A percentile compares a stretch with the other conserved stretches of the same genome.
phyloP scores from a whole-genome alignment of 23 tunicate species.

The Halocynthia aurantium region DNA sequence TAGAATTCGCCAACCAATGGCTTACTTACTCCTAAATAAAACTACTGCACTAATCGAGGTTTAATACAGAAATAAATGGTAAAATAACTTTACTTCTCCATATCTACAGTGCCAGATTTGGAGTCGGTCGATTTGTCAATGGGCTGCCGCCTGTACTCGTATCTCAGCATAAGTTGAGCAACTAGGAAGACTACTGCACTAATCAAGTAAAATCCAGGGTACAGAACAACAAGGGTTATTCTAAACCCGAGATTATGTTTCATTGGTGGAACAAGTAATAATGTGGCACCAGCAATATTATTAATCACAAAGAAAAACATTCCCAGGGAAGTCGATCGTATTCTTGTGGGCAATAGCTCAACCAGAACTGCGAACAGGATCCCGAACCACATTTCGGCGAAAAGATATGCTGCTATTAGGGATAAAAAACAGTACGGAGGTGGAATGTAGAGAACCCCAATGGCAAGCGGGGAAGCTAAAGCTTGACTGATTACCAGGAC shows the following conservation, averaged over 20 bases:
- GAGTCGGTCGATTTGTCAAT: too few species aligned
- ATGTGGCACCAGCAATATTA: constrained; percentile 73
- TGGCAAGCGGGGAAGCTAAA: constrained; percentile 77
- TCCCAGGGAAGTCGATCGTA: constrained; percentile 60
- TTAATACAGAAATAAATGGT: too few species aligned
- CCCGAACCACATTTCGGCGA: constrained; percentile 94
- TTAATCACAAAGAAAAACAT: constrained; percentile 55
- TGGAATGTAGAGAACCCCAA: constrained; percentile 52
- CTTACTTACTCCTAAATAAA: too few species aligned
- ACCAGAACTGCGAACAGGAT: constrained; percentile 62
- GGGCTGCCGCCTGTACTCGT: background rate
- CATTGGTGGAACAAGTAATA: constrained; percentile 41
- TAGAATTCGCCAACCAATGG: too few species aligned
- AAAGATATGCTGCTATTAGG: constrained; percentile 54
- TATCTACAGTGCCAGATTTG: too few species aligned
- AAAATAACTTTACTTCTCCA: too few species aligned
- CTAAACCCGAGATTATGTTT: constrained; percentile 49
- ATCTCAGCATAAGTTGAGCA: constrained; percentile 43
- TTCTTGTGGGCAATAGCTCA: constrained; percentile 40
- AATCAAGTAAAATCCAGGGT: constrained; percentile 71
- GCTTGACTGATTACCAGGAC: constrained; percentile 76
- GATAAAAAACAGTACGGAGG: constrained; percentile 91
- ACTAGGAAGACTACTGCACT: constrained; percentile 45
- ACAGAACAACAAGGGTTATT: constrained; percentile 48
- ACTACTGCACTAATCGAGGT: too few species aligned